A percentile compares a stretch with the other conserved stretches of the same genome.
Conservation (phyloP, 2,797 vertebrate species). For the Thamnophis elegans region DNA sequence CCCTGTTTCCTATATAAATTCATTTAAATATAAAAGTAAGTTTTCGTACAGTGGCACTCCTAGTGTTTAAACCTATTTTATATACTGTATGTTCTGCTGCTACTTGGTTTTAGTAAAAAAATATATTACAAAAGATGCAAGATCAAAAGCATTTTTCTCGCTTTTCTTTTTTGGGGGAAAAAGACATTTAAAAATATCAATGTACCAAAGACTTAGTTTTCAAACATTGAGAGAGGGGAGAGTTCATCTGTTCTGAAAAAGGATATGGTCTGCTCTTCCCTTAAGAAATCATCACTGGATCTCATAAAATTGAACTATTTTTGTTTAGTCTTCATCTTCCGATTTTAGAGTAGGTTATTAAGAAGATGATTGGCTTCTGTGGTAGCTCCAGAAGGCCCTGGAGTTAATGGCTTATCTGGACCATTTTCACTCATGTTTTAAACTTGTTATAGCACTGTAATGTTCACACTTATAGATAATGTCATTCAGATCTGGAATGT, state of each 20-base stretch:
- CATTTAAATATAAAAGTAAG: neutral
- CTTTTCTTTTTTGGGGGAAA: neutral
- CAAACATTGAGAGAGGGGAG: neutral
- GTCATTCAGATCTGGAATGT: neutral
- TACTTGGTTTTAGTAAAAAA: neutral
- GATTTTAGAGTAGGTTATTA: neutral
- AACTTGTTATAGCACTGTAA: neutral
- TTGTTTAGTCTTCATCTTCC: neutral
- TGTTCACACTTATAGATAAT: neutral
- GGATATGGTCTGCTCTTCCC: neutral
- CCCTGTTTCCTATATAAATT: neutral
- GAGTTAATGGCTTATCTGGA: neutral
- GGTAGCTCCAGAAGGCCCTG: neutral
- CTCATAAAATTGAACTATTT: neutral
- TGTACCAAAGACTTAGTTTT: conserved; percentile 23
- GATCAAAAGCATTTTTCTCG: neutral
- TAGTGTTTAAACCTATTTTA: neutral
- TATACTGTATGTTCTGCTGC: neutral
- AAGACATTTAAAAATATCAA: conserved; percentile 1
- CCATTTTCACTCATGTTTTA: neutral
- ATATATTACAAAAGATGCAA: neutral
- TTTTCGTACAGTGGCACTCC: neutral
- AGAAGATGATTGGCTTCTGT: neutral
- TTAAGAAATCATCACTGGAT: neutral
- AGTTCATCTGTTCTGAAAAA: neutral